phyloP scores from a whole-genome alignment of 2,113 vertebrate species.

The Amblyopsis rosae region DNA sequence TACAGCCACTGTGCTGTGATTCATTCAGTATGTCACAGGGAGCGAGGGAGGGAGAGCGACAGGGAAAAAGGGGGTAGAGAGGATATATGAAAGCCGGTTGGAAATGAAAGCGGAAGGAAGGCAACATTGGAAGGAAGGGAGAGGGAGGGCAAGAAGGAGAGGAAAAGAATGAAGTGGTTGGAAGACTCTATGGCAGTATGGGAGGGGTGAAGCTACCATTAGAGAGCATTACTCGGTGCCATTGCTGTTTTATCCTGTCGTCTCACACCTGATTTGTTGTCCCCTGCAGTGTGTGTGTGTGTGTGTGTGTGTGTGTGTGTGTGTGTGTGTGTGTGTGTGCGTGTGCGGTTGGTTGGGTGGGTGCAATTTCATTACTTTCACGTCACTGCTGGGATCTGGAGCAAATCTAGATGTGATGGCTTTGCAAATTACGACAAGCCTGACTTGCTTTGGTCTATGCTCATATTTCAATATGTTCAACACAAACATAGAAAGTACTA shows the following conservation, averaged over 20 bases:
- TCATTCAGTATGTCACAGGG: slow-evolving; percentile 40
- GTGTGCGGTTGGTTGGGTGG: not conserved
- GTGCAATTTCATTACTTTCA: not conserved
- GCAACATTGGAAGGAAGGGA: slow-evolving; percentile 33
- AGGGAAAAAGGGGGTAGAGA: slow-evolving; percentile 23
- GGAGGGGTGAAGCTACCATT: no score
- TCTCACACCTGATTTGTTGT: not conserved
- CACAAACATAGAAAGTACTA: no score
- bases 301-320: slow-evolving; percentile 1
- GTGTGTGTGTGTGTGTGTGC: not conserved
- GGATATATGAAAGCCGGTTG: slow-evolving; percentile 6
- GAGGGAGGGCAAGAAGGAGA: slow-evolving; percentile 16
- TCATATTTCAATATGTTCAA: no score
- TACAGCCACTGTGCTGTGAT: slow-evolving; percentile 28
- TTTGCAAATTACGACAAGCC: not conserved
- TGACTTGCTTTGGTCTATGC: not conserved
- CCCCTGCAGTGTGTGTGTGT: not conserved
- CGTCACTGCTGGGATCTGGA: not conserved
- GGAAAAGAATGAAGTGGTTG: no score
- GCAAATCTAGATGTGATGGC: no score
- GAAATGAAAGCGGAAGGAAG: slow-evolving; percentile 24
- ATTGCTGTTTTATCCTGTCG: not conserved
- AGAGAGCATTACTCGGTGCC: slow-evolving; percentile 8
- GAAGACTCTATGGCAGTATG: no score
- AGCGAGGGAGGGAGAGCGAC: not conserved